These are phyloP conservation scores for Macroglossus sobrinus DNA, from an alignment of 2,113 vertebrate genomes.

Conservation along the genomic window DNA sequence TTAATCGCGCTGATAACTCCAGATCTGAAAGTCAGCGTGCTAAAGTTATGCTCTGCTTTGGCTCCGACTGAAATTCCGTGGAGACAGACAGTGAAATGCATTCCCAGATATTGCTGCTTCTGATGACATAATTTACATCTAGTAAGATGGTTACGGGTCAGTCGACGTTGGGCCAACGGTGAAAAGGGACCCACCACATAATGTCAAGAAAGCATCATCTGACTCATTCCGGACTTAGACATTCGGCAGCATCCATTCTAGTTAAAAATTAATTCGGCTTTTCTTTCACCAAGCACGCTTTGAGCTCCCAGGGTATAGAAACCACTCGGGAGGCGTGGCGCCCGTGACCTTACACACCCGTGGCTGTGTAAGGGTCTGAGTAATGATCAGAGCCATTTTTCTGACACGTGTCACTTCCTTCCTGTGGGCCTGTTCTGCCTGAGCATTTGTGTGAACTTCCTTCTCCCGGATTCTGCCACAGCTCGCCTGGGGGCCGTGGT, in stretches of 20 bases:
- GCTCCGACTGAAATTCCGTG: background rate
- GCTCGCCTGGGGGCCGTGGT: background rate
- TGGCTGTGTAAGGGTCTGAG: background rate
- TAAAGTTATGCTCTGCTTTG: background rate
- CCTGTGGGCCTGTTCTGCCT: background rate
- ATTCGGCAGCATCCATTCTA: background rate
- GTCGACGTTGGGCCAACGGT: background rate
- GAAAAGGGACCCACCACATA: background rate
- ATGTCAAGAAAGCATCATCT: background rate
- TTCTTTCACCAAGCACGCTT: background rate
- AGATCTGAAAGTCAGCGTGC: background rate
- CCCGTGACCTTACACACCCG: too few species aligned
- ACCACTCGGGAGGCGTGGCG: background rate
- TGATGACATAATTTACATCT: background rate
- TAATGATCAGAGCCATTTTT: background rate
- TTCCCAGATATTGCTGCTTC: background rate
- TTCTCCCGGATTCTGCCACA: background rate
- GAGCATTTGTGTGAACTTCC: accelerated
- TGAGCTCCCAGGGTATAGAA: too few species aligned
- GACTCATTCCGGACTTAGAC: background rate
- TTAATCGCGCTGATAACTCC: background rate
- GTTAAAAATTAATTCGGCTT: background rate
- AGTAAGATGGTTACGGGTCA: background rate
- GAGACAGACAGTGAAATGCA: background rate
- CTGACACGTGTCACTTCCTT: background rate